Evolutionary conservation across 2,797 vertebrate genomes (phyloP).

Genomic region (Agapornis canus): DNA sequence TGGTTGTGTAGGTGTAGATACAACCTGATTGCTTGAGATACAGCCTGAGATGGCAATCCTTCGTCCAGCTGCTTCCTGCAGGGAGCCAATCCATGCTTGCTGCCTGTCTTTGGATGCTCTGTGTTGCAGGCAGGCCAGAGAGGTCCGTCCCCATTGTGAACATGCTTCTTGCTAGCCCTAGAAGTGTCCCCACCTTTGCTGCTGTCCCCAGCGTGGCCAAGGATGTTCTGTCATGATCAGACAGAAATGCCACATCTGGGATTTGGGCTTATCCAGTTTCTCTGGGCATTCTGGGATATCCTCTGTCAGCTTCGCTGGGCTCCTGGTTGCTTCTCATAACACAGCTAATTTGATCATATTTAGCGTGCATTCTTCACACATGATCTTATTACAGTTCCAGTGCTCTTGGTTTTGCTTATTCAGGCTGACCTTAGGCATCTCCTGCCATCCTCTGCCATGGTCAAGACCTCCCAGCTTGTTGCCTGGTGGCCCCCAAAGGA

Average conservation of each 20-base stretch:
- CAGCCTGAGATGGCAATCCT: background rate
- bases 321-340: background rate
- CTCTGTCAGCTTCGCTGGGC: background rate
- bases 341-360: slow-evolving; percentile 23
- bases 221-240: background rate
- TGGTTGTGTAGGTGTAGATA: too few species aligned
- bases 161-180: rapidly evolving
- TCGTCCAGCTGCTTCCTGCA: background rate
- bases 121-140: background rate
- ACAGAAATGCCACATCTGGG: background rate
- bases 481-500: slow-evolving; percentile 70
- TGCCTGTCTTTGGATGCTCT: background rate
- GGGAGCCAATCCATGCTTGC: background rate
- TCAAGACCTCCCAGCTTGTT: slow-evolving; percentile 75
- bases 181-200: background rate
- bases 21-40: background rate
- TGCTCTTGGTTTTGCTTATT: slow-evolving; percentile 54
- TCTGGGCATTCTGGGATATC: background rate
- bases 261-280: background rate
- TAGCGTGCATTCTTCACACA: slow-evolving; percentile 56
- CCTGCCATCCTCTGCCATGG: slow-evolving; percentile 69
- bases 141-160: background rate
- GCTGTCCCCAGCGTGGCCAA: background rate
- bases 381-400: slow-evolving; percentile 59
- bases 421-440: slow-evolving; percentile 64